These are phyloP conservation scores for Heteromyza rotundicornis DNA, from an alignment of 2,888 invertebrate genomes.

Conservation along the genomic window DNA sequence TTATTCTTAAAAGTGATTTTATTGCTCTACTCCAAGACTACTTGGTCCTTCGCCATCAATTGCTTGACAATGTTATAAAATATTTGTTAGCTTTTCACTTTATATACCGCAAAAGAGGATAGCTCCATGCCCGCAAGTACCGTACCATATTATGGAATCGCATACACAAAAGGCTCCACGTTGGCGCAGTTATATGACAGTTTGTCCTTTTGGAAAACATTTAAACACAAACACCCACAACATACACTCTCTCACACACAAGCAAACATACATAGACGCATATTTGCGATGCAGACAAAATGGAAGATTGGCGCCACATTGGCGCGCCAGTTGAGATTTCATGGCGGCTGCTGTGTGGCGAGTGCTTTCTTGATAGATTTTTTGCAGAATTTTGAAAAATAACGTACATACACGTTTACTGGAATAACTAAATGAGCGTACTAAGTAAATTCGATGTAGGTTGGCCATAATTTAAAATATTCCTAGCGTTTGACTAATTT, in stretches of 20 bases:
- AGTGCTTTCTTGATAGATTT: conserved; percentile 21
- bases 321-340: conserved; percentile 62
- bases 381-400: neutral
- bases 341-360: conserved; percentile 45
- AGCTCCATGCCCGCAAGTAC: too few relatives aligned
- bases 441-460: too few relatives aligned
- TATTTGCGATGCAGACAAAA: conserved; percentile 48
- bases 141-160: conserved; percentile 40
- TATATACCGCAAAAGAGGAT: conserved; percentile 1
- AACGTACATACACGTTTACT: conserved; percentile 11
- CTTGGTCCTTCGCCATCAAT: conserved; percentile 9
- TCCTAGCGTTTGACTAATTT: too few relatives aligned
- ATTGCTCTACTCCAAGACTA: neutral
- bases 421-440: too few relatives aligned
- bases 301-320: conserved; percentile 58
- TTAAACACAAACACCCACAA: neutral
- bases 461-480: too few relatives aligned
- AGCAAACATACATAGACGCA: neutral
- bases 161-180: conserved; percentile 45
- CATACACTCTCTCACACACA: conserved; percentile 21
- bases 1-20: too few relatives aligned
- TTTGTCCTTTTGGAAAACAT: conserved; percentile 42
- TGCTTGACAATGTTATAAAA: conserved; percentile 6
- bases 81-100: conserved; percentile 9
- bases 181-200: conserved; percentile 48